Percentiles rank a stretch among this genome's conserved stretches.
phyloP scores from a whole-genome alignment of 2,797 vertebrate species.

The Gymnothorax reevesii region DNA sequence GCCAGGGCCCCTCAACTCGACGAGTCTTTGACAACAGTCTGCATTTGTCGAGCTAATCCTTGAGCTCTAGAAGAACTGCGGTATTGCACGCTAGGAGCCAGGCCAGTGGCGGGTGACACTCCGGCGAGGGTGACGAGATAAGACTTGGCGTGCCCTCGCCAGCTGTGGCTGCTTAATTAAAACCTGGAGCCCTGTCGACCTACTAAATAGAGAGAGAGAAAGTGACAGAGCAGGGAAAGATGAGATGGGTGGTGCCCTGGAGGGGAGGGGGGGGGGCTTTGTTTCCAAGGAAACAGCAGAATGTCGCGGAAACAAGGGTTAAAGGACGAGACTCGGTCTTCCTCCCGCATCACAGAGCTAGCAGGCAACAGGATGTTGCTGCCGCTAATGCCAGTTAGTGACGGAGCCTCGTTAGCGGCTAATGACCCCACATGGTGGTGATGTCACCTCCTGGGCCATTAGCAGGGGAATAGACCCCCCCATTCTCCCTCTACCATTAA shows the following conservation, averaged over 20 bases:
- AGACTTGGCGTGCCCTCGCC: constrained; percentile 50
- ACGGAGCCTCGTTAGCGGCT: constrained; percentile 52
- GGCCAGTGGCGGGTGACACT: background rate
- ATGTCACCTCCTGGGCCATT: constrained; percentile 43
- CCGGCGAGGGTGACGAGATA: constrained; percentile 45
- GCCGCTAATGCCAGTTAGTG: constrained; percentile 50
- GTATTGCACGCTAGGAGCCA: background rate
- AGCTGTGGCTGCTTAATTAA: constrained; percentile 55
- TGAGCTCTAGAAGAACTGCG: background rate
- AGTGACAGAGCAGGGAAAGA: background rate
- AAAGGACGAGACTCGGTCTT: constrained; percentile 43
- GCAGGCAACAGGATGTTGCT: constrained; percentile 47
- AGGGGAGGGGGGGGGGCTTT: background rate
- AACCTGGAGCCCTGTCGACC: constrained; percentile 34
- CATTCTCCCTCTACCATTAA: background rate
- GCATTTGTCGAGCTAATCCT: background rate
- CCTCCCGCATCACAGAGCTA: constrained; percentile 38
- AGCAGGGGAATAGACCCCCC: constrained; percentile 16
- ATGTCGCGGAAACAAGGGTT: constrained; percentile 38
- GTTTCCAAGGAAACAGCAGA: constrained; percentile 37
- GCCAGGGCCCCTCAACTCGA: background rate
- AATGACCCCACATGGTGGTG: constrained; percentile 46
- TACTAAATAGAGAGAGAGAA: background rate
- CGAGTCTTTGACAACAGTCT: background rate
- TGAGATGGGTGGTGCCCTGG: background rate